phyloP scores from a whole-genome alignment of 2,888 invertebrate species.

The Agrotis ipsilon region DNA sequence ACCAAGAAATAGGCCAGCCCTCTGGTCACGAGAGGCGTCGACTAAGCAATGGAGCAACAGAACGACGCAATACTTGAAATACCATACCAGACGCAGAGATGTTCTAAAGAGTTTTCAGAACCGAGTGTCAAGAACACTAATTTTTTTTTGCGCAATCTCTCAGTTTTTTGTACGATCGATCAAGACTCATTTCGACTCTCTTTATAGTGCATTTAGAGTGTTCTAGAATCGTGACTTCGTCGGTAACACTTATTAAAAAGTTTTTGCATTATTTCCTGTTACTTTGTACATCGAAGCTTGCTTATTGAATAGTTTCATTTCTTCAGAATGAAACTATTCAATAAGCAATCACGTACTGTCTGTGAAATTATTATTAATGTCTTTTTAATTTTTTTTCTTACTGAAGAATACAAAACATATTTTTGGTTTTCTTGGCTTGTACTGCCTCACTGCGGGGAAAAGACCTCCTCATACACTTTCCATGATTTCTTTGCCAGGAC shows the following conservation, averaged over 20 bases:
- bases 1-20: no score
- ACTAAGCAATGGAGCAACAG: no score
- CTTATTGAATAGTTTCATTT: no score
- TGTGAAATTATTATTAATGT: background rate
- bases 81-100: background rate
- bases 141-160: background rate
- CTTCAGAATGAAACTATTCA: conserved; percentile 9
- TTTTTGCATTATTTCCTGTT: conserved; percentile 17
- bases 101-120: conserved; percentile 1
- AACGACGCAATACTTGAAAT: background rate
- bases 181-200: conserved; percentile 12
- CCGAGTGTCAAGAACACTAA: background rate
- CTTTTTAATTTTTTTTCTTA: background rate
- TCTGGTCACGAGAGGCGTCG: no score
- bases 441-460: no score
- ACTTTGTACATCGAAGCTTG: conserved; percentile 14
- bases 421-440: no score
- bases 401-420: no score
- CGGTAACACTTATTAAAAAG: conserved; percentile 6
- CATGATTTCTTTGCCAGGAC: no score
- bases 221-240: conserved; percentile 29
- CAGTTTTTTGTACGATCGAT: conserved; percentile 27
- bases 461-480: no score
- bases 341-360: conserved; percentile 13
- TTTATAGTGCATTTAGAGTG: conserved; percentile 31